These are phyloP conservation scores for Pilophorus perplexus DNA, from an alignment of 2,888 invertebrate genomes.

Conservation along the genomic window DNA sequence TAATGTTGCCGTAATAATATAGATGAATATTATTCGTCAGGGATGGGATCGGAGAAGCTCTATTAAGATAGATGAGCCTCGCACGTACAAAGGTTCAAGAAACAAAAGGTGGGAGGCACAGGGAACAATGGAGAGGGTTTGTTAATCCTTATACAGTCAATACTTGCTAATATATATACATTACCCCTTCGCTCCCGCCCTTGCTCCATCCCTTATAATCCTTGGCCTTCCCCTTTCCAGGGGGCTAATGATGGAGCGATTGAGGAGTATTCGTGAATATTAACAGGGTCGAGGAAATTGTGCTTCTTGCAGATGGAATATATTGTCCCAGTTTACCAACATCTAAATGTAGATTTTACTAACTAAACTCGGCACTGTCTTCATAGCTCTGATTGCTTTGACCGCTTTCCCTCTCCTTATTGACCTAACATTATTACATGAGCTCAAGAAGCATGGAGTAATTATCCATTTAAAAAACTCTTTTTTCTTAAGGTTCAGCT, in stretches of 20 bases:
- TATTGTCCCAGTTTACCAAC: slow-evolving; percentile 41
- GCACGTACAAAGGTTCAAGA: slow-evolving; percentile 41
- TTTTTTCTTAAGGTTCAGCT: no score
- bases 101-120: slow-evolving; percentile 39
- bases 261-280: slow-evolving; percentile 43
- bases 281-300: slow-evolving; percentile 42
- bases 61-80: slow-evolving; percentile 45
- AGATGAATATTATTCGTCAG: slow-evolving; percentile 44
- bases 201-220: slow-evolving; percentile 41
- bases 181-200: slow-evolving; percentile 23
- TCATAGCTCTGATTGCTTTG: slow-evolving; percentile 4
- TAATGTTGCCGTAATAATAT: slow-evolving; percentile 44
- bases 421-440: slow-evolving; percentile 1
- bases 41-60: slow-evolving; percentile 35
- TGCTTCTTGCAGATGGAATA: slow-evolving; percentile 42
- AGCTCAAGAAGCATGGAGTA: no score
- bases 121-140: slow-evolving; percentile 30
- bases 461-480: no score
- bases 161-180: slow-evolving; percentile 43
- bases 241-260: slow-evolving; percentile 42
- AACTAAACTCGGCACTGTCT: slow-evolving; percentile 24
- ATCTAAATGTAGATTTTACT: slow-evolving; percentile 43
- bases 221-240: slow-evolving; percentile 24
- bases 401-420: slow-evolving; percentile 1
- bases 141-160: slow-evolving; percentile 43